Conservation (phyloP, 2,888 invertebrate species). For the Vesta saturnalis region DNA sequence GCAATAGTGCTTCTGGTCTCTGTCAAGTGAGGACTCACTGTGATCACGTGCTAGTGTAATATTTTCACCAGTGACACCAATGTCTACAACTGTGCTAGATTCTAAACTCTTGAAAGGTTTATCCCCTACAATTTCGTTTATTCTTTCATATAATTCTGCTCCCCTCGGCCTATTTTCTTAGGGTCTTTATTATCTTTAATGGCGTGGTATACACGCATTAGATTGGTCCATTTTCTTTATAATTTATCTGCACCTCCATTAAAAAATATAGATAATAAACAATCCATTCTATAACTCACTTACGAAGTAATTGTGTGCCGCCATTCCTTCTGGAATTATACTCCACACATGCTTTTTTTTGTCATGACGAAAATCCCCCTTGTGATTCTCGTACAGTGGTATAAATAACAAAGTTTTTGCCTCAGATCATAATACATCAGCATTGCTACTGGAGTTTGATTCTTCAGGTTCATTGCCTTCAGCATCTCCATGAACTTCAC, state of each 20-base stretch:
- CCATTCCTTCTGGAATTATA: background rate
- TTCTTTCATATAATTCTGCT: background rate
- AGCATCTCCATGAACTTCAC: no score
- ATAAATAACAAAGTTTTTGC: no score
- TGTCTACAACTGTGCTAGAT: background rate
- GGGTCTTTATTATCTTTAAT: constrained; percentile 7
- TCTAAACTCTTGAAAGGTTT: background rate
- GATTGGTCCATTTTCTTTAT: background rate
- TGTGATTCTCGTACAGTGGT: no score
- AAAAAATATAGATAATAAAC: no score
- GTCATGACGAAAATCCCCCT: no score
- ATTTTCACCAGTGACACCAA: background rate
- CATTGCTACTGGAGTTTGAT: no score
- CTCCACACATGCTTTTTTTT: no score
- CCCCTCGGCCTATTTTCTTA: constrained; percentile 6
- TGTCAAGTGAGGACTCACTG: background rate
- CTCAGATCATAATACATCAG: no score
- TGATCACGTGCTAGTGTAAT: background rate
- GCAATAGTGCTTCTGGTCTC: background rate
- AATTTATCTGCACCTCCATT: background rate
- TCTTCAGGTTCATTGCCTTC: no score
- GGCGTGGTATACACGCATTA: background rate
- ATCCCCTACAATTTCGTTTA: constrained; percentile 6
- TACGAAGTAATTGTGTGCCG: no score
- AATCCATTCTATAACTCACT: no score